These are phyloP conservation scores for Willowsia nigromaculata DNA, from an alignment of 2,888 invertebrate species.

Conservation along the genomic window DNA sequence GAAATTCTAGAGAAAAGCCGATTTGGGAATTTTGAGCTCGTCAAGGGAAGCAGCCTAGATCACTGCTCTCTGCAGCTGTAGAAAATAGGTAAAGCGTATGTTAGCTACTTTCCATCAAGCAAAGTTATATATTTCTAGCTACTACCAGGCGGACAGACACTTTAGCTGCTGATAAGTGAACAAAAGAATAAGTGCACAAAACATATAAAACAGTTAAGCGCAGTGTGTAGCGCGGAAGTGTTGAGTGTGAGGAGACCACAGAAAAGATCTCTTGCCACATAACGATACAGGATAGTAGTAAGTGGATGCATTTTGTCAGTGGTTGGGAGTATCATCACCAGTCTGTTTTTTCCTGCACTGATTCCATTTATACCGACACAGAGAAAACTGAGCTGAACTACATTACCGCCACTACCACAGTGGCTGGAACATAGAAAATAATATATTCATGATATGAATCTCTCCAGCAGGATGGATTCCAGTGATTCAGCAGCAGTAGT, in stretches of 20 bases:
- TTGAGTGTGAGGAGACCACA: background rate
- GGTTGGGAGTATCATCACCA: background rate
- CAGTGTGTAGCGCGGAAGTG: background rate
- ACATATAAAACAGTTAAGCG: background rate
- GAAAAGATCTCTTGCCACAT: background rate
- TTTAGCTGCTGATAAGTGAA: background rate
- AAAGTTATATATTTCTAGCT: background rate
- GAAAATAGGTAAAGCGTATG: background rate
- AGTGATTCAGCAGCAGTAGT: constrained; percentile 26
- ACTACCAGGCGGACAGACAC: background rate
- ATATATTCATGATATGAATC: constrained; percentile 55
- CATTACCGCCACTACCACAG: background rate
- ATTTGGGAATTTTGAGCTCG: constrained; percentile 29
- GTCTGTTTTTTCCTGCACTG: constrained; percentile 16
- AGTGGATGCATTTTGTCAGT: constrained; percentile 32
- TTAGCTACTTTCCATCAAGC: background rate
- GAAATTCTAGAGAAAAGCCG: constrained; percentile 45
- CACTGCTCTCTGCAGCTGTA: background rate
- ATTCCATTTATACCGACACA: constrained; percentile 13
- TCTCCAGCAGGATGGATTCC: constrained; percentile 49
- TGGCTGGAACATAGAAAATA: background rate
- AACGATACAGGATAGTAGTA: background rate
- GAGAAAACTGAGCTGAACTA: background rate
- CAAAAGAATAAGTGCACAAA: background rate
- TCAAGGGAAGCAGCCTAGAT: constrained; percentile 28